Evolutionary conservation across 2,113 vertebrate species (phyloP).

Genomic region (Eclectus roratus): DNA sequence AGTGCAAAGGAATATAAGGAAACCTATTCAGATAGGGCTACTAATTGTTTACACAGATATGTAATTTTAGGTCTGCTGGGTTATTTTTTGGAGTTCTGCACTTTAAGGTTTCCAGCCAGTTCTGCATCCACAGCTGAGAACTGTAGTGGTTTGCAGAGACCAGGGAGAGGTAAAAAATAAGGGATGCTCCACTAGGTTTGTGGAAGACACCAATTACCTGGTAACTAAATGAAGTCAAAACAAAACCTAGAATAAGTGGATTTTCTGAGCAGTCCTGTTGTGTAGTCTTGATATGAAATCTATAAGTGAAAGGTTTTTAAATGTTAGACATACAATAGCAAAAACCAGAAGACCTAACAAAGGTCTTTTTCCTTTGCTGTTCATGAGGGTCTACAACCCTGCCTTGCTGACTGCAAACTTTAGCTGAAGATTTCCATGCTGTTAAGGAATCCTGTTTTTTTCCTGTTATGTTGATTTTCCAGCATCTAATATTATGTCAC

Average conservation of each 20-base stretch:
- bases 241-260: not conserved
- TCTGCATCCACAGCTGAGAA: not conserved
- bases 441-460: not conserved
- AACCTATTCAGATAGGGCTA: not conserved
- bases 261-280: not conserved
- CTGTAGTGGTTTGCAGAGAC: not conserved
- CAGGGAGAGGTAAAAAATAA: not conserved
- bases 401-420: not conserved
- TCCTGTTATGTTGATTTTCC: not conserved
- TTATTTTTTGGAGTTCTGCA: not conserved
- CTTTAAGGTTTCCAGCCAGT: not conserved
- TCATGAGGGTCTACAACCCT: not conserved
- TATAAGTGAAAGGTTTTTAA: not conserved
- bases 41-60: fast-evolving
- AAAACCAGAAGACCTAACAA: not conserved
- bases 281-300: not conserved
- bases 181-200: not conserved
- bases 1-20: not conserved
- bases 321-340: not conserved
- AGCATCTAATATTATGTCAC: not conserved
- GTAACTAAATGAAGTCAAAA: not conserved
- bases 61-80: not conserved
- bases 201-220: not conserved
- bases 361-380: not conserved
- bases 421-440: not conserved